These are phyloP conservation scores for Alviniconcha strummeri DNA, from an alignment of 2,888 invertebrate genomes.

Conservation along the genomic window DNA sequence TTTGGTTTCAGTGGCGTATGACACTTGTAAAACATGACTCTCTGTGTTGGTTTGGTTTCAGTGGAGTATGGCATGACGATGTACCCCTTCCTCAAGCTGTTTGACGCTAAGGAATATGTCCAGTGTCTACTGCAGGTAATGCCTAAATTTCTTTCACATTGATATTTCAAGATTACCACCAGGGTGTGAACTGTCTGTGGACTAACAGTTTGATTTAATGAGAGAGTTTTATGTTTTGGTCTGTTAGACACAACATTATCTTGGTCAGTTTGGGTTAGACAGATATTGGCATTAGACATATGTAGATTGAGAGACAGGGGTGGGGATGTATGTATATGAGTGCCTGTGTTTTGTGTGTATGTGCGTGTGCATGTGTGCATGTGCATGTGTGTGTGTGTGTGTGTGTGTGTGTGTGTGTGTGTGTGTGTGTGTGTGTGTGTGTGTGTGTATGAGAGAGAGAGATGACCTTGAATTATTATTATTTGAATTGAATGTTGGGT, in stretches of 20 bases:
- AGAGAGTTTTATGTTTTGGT: too few species aligned
- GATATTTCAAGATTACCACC: neutral
- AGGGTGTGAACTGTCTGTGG: too few species aligned
- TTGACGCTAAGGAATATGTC: conserved; percentile 76
- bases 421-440: too few species aligned
- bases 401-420: neutral
- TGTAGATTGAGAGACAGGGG: too few species aligned
- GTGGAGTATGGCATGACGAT: conserved; percentile 48
- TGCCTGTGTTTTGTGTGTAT: neutral
- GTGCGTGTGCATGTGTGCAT: neutral
- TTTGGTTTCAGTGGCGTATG: conserved; percentile 37
- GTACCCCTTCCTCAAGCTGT: conserved; percentile 81
- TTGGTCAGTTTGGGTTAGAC: too few species aligned
- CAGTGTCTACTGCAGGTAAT: conserved; percentile 74
- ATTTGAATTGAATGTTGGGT: too few species aligned
- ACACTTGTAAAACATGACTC: conserved; percentile 1
- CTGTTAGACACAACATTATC: too few species aligned
- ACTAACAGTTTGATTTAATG: too few species aligned
- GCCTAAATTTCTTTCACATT: neutral
- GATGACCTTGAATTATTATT: too few species aligned
- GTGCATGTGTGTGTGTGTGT: neutral
- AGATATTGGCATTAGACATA: too few species aligned
- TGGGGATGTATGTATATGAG: neutral
- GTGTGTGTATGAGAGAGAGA: too few species aligned
- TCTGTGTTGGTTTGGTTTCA: conserved; percentile 16